phyloP scores from a whole-genome alignment of 2,113 vertebrate species.

The Crotalus horridus region DNA sequence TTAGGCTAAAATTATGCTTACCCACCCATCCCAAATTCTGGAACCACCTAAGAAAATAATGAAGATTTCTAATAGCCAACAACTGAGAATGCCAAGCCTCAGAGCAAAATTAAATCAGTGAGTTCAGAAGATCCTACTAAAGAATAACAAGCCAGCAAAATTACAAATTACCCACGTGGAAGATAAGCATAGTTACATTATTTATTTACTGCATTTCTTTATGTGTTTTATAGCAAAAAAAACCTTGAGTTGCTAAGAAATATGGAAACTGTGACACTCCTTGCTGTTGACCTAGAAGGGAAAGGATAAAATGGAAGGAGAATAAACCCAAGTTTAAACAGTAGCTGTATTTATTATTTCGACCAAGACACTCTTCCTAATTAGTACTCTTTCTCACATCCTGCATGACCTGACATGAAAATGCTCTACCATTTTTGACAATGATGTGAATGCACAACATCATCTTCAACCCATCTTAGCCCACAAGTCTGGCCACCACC shows the following conservation, averaged over 20 bases:
- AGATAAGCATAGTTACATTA: constrained; percentile 21
- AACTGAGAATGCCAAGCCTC: constrained; percentile 27
- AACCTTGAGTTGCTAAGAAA: not conserved
- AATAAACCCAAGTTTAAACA: not conserved
- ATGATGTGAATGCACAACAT: not conserved
- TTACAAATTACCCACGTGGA: constrained; percentile 22
- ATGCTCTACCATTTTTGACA: not conserved
- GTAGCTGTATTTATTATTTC: not conserved
- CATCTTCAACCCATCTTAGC: not conserved
- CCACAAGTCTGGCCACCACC: not conserved
- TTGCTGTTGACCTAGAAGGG: not conserved
- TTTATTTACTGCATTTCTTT: not conserved
- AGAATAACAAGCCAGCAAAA: constrained; percentile 30
- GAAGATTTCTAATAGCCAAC: constrained; percentile 49
- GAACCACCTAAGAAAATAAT: constrained; percentile 42
- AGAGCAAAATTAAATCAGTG: constrained; percentile 7
- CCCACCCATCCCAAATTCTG: constrained; percentile 29
- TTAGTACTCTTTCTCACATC: not conserved
- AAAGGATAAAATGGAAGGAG: not conserved
- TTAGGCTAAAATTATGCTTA: constrained; percentile 50
- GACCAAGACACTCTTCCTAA: not conserved
- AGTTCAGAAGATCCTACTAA: not conserved
- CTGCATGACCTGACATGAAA: not conserved
- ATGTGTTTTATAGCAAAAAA: not conserved
- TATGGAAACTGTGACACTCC: not conserved